Conservation (phyloP, 2,113 vertebrate genomes). For the Gymnorhina tibicen region DNA sequence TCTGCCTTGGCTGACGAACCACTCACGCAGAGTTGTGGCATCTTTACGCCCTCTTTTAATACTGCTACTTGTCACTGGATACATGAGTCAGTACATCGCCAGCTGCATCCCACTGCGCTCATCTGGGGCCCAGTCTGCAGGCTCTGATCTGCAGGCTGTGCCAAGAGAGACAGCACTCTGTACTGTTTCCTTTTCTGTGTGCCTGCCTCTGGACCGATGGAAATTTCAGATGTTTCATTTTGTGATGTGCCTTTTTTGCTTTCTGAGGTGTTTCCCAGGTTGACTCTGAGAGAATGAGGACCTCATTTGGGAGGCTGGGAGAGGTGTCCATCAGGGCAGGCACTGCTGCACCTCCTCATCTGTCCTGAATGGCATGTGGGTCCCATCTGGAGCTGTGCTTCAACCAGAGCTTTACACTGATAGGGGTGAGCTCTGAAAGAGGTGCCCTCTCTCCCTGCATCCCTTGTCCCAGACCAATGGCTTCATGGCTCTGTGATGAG, state of each 20-base stretch:
- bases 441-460: accelerated
- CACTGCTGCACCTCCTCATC: not conserved
- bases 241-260: accelerated
- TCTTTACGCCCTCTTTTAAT: conserved; percentile 40
- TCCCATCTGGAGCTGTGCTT: not conserved
- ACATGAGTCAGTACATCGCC: conserved; percentile 23
- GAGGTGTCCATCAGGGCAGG: not conserved
- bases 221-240: not conserved
- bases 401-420: not conserved
- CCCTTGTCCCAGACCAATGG: accelerated
- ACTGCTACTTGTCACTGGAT: conserved; percentile 56
- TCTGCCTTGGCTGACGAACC: conserved; percentile 20
- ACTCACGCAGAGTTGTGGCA: conserved; percentile 35
- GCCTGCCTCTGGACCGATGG: accelerated
- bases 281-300: not conserved
- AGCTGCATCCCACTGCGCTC: conserved; percentile 33
- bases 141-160: not conserved
- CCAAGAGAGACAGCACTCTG: not conserved
- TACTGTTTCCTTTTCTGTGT: not conserved
- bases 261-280: not conserved
- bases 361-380: accelerated
- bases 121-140: conserved; percentile 41
- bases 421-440: not conserved
- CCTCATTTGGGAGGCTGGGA: accelerated
- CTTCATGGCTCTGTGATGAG: accelerated